phyloP scores from a whole-genome alignment of 1,140 invertebrate genomes.

The Trachymyrmex septentrionalis region DNA sequence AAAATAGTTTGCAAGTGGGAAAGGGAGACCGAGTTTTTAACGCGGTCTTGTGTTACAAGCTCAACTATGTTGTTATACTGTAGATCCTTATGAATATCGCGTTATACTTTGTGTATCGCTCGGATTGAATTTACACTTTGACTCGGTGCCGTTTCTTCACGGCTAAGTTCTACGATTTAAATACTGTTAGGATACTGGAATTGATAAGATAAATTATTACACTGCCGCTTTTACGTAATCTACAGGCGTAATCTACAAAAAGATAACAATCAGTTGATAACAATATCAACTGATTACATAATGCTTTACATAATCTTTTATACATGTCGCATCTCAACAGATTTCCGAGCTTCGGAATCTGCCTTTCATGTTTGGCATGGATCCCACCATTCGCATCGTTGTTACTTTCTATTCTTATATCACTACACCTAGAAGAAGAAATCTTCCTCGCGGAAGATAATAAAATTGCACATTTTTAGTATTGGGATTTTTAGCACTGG shows the following conservation, averaged over 20 bases:
- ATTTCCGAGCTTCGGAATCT: conserved; percentile 9
- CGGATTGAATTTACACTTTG: neutral
- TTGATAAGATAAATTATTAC: conserved; percentile 23
- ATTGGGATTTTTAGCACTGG: neutral
- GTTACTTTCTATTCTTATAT: conserved; percentile 1
- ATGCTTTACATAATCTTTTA: conserved; percentile 11
- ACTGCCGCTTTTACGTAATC: neutral
- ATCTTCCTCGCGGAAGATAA: neutral
- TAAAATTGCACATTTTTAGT: neutral
- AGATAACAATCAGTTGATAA: conserved; percentile 18
- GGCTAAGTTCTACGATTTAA: neutral
- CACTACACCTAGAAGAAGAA: no score
- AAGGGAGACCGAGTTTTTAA: conserved; percentile 60
- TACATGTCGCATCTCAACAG: conserved; percentile 18
- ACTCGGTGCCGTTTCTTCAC: neutral
- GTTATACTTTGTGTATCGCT: conserved; percentile 17
- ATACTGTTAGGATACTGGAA: neutral
- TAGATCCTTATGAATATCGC: conserved; percentile 8
- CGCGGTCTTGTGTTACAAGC: conserved; percentile 68
- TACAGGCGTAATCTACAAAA: neutral
- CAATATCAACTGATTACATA: neutral
- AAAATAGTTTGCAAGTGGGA: conserved; percentile 38
- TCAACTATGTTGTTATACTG: conserved; percentile 62
- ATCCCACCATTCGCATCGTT: conserved; percentile 15
- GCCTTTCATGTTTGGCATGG: neutral